Evolutionary conservation across 2,797 vertebrate genomes (phyloP).

Genomic region (Cynopterus sphinx): DNA sequence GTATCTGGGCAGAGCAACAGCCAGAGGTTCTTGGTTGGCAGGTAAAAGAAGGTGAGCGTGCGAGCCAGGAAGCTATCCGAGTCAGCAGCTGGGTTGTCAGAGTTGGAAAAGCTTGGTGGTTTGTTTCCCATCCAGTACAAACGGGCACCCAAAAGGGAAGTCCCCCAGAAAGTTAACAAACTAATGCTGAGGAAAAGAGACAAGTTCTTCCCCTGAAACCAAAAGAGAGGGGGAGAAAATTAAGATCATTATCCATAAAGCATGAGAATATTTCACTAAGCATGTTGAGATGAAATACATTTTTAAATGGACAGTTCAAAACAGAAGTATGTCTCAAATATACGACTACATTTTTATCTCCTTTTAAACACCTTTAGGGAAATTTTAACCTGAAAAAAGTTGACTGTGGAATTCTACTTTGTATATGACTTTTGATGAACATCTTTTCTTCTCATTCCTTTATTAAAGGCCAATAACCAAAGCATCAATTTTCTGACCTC

Average conservation of each 20-base stretch:
- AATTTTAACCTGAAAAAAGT: background rate
- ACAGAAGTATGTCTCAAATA: background rate
- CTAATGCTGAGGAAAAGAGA: slow-evolving; percentile 92
- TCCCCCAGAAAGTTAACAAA: slow-evolving; percentile 93
- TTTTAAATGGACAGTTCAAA: background rate
- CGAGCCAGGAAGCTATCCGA: slow-evolving; percentile 92
- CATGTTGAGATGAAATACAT: background rate
- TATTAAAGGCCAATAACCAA: background rate
- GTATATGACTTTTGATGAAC: background rate
- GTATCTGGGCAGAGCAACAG: slow-evolving; percentile 96
- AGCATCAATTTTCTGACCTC: background rate
- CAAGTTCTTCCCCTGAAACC: slow-evolving; percentile 92
- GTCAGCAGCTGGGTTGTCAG: slow-evolving; percentile 98
- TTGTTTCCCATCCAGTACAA: slow-evolving; percentile 99
- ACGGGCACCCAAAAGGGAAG: slow-evolving; percentile 91
- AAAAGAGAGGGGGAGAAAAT: slow-evolving; percentile 58
- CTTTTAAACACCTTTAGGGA: background rate
- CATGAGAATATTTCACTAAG: background rate
- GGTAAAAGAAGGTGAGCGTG: slow-evolving; percentile 93
- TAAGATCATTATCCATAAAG: background rate
- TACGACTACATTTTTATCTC: background rate
- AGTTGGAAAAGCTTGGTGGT: slow-evolving; percentile 99
- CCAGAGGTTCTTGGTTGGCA: slow-evolving; percentile 96
- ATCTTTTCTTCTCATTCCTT: background rate
- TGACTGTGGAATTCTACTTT: background rate